These are phyloP conservation scores for Stenopsyche tienmushanensis DNA, from an alignment of 1,140 invertebrate species.

Conservation along the genomic window DNA sequence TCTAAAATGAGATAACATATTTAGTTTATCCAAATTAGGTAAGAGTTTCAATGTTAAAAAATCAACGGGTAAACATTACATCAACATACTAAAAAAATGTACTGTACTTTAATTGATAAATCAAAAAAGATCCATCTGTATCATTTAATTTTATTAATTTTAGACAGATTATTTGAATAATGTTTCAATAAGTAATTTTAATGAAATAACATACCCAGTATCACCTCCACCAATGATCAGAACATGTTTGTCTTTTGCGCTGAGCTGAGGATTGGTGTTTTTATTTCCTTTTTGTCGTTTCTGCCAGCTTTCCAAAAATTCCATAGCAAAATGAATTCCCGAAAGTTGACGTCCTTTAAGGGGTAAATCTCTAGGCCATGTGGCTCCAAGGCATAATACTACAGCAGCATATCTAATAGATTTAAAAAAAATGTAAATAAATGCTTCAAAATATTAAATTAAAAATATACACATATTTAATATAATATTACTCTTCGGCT, in stretches of 20 bases:
- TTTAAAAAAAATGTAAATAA: background rate
- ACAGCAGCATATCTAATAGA: conserved; percentile 75
- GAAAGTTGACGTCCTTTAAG: conserved; percentile 79
- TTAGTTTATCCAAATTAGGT: too few species aligned
- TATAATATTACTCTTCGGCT: conserved; percentile 52
- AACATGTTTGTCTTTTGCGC: conserved; percentile 92
- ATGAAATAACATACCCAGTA: conserved; percentile 68
- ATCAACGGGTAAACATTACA: too few species aligned
- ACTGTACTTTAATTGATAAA: too few species aligned
- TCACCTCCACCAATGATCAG: conserved; percentile 98
- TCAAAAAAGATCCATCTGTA: background rate
- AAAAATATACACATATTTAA: conserved; percentile 1
- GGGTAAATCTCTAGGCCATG: conserved; percentile 91
- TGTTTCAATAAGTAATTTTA: background rate
- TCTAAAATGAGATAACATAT: conserved; percentile 43
- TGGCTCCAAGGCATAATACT: conserved; percentile 89
- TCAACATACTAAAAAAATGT: too few species aligned
- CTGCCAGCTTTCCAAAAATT: conserved; percentile 96
- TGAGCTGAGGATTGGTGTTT: conserved; percentile 57
- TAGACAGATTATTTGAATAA: conserved; percentile 10
- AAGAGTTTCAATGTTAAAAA: too few species aligned
- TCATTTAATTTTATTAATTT: conserved; percentile 2
- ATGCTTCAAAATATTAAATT: too few species aligned
- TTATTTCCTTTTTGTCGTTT: conserved; percentile 83
- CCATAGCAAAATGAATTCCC: conserved; percentile 97